phyloP scores from a whole-genome alignment of 2,797 vertebrate genomes.

The Aldrovandia affinis region DNA sequence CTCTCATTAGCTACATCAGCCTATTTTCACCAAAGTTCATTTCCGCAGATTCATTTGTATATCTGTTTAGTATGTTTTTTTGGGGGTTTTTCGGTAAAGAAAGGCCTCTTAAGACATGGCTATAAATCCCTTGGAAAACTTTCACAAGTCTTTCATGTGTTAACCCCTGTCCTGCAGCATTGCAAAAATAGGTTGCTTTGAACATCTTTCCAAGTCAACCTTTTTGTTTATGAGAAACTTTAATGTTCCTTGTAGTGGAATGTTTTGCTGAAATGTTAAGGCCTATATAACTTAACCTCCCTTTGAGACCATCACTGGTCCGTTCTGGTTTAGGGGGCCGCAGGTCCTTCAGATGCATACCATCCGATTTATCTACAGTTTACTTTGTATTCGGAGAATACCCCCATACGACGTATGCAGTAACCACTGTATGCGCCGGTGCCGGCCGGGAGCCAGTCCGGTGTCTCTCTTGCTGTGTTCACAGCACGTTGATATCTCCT shows the following conservation, averaged over 20 bases:
- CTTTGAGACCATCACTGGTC: not conserved
- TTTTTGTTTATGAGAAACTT: not conserved
- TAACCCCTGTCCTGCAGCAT: not conserved
- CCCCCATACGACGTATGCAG: not conserved
- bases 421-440: not conserved
- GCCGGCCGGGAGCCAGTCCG: not conserved
- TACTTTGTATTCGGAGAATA: not conserved
- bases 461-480: not conserved
- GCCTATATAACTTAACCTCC: not conserved
- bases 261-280: conserved; percentile 18
- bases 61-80: not conserved
- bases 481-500: not conserved
- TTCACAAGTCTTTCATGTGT: not conserved
- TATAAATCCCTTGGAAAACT: too few species aligned
- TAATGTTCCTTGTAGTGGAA: conserved; percentile 5
- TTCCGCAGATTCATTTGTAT: not conserved
- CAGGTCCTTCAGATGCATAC: not conserved
- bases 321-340: not conserved
- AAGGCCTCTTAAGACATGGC: too few species aligned
- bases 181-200: not conserved
- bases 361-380: not conserved
- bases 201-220: not conserved
- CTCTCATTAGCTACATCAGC: not conserved
- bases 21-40: not conserved
- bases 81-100: too few species aligned